phyloP scores from a whole-genome alignment of 2,888 invertebrate genomes.

The Cheiracanthium punctorium region DNA sequence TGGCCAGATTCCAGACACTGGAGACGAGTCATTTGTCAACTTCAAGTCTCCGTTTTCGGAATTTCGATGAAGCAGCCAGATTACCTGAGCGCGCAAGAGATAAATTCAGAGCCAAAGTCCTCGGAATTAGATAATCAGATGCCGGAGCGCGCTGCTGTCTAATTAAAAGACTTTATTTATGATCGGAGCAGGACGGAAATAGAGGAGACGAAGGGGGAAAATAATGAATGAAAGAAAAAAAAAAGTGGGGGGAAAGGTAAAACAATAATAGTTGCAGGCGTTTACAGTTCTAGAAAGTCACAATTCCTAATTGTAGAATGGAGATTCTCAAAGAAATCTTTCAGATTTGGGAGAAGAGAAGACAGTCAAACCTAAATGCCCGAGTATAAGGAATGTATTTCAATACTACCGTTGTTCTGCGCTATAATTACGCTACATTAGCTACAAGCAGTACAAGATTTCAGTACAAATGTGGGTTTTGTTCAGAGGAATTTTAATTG shows the following conservation, averaged over 20 bases:
- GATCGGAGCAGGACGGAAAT: neutral
- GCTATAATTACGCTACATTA: too few species aligned
- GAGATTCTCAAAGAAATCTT: neutral
- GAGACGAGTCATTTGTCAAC: conserved; percentile 47
- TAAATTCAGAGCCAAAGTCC: conserved; percentile 39
- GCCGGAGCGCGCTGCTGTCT: conserved; percentile 33
- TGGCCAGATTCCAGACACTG: conserved; percentile 52
- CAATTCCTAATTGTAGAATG: neutral
- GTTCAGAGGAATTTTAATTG: too few species aligned
- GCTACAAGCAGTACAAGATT: too few species aligned
- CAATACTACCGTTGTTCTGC: too few species aligned
- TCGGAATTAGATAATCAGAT: conserved; percentile 60
- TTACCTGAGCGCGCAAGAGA: conserved; percentile 38
- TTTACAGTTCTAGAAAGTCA: neutral
- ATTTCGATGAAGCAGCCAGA: conserved; percentile 36
- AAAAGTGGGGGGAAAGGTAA: neutral
- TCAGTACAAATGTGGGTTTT: too few species aligned
- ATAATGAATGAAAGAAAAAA: too few species aligned
- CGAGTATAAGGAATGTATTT: too few species aligned
- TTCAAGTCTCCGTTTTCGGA: conserved; percentile 51
- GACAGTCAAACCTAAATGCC: too few species aligned
- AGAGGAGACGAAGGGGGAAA: neutral
- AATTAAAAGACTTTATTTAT: conserved; percentile 66
- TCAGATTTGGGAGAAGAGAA: too few species aligned
- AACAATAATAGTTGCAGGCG: neutral